These are phyloP conservation scores for Procavia capensis DNA, from an alignment of 2,113 vertebrate species.

Conservation along the genomic window DNA sequence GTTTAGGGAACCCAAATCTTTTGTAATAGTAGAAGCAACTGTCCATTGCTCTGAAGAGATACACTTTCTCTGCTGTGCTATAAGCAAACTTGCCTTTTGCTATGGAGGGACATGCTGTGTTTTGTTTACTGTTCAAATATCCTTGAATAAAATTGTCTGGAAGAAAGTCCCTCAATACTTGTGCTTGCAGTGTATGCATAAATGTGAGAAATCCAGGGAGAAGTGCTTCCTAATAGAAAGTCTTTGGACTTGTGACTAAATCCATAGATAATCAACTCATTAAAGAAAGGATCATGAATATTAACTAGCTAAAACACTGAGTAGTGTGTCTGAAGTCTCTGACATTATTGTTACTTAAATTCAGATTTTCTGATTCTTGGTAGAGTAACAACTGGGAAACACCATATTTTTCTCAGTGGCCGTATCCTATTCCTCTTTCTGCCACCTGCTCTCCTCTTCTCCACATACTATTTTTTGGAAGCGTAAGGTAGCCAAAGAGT, in stretches of 20 bases:
- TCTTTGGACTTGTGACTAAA: neutral
- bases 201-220: neutral
- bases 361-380: neutral
- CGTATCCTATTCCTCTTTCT: neutral
- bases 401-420: neutral
- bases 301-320: neutral
- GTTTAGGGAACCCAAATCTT: neutral
- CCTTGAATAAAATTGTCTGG: neutral
- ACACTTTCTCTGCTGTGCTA: too few relatives aligned
- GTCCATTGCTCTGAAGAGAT: too few relatives aligned
- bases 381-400: neutral
- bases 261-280: neutral
- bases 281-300: neutral
- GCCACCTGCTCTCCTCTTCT: neutral
- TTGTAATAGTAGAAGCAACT: too few relatives aligned
- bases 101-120: neutral
- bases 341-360: neutral
- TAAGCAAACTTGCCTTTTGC: neutral
- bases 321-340: neutral
- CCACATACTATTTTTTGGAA: neutral
- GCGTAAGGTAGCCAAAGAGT: neutral
- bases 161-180: neutral
- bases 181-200: neutral
- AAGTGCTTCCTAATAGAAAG: neutral
- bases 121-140: neutral